phyloP scores from a whole-genome alignment of 2,797 vertebrate genomes.

The Podargus strigoides region DNA sequence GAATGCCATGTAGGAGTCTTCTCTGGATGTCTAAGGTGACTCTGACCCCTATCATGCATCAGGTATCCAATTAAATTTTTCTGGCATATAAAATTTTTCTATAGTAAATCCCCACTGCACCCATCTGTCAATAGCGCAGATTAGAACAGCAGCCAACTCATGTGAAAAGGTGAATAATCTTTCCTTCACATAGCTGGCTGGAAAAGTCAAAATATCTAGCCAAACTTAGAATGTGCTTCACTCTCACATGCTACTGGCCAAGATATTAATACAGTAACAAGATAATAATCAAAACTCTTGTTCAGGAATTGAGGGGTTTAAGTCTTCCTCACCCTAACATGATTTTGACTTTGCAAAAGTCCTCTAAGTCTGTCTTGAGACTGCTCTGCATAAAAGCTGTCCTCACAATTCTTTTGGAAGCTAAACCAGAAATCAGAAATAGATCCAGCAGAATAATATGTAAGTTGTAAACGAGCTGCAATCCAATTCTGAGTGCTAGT shows the following conservation, averaged over 20 bases:
- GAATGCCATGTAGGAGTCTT: accelerated
- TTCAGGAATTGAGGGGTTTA: neutral
- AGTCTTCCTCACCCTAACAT: neutral
- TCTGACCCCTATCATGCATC: accelerated
- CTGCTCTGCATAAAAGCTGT: neutral
- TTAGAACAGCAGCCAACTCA: neutral
- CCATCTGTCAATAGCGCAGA: neutral
- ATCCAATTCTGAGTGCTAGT: neutral
- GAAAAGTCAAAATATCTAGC: neutral
- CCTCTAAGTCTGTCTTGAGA: neutral
- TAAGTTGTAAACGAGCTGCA: neutral
- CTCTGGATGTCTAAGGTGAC: neutral
- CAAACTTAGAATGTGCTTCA: neutral
- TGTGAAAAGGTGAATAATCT: neutral
- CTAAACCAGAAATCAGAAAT: neutral
- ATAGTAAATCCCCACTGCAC: neutral
- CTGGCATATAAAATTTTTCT: neutral
- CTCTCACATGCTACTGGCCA: neutral
- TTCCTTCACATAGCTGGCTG: neutral
- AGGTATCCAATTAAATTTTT: neutral
- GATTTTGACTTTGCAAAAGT: neutral
- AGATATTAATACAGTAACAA: neutral
- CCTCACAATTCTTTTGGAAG: neutral
- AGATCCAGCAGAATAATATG: neutral
- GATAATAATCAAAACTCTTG: neutral